A percentile compares a stretch with the other conserved stretches of the same genome.
Evolutionary conservation across 2,888 invertebrate genomes (phyloP).

Genomic region (Morpho helenor): DNA sequence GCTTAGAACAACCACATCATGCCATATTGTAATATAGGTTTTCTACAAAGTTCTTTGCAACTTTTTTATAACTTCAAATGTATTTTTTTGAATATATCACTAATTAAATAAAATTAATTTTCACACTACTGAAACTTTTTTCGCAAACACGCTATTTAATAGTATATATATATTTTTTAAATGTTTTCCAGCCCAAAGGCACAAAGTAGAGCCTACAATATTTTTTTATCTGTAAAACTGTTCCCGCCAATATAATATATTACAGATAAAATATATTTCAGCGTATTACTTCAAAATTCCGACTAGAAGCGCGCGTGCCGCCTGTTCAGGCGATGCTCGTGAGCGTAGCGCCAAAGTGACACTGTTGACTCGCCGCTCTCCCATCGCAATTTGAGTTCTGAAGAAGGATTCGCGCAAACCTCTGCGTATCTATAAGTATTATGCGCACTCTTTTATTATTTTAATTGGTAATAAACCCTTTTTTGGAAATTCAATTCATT

Average conservation of each 20-base stretch:
- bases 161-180: too few relatives aligned
- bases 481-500: neutral
- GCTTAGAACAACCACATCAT: constrained; percentile 1
- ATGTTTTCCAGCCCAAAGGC: too few relatives aligned
- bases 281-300: constrained; percentile 3
- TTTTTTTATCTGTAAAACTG: neutral
- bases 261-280: constrained; percentile 10
- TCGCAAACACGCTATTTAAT: too few relatives aligned
- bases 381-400: constrained; percentile 27
- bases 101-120: too few relatives aligned
- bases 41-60: neutral
- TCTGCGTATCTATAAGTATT: constrained; percentile 9
- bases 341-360: constrained; percentile 21
- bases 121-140: too few relatives aligned
- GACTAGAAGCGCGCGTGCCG: constrained; percentile 15
- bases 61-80: neutral
- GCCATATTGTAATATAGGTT: constrained; percentile 1
- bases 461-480: neutral
- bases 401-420: constrained; percentile 22
- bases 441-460: neutral
- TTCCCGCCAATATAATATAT: neutral
- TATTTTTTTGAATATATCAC: too few relatives aligned
- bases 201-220: too few relatives aligned
- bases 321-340: constrained; percentile 20
- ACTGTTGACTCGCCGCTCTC: constrained; percentile 29